Percentiles rank a stretch among this genome's conserved stretches.
phyloP scores from a whole-genome alignment of 2,113 vertebrate species.

The Isichthys henryi region DNA sequence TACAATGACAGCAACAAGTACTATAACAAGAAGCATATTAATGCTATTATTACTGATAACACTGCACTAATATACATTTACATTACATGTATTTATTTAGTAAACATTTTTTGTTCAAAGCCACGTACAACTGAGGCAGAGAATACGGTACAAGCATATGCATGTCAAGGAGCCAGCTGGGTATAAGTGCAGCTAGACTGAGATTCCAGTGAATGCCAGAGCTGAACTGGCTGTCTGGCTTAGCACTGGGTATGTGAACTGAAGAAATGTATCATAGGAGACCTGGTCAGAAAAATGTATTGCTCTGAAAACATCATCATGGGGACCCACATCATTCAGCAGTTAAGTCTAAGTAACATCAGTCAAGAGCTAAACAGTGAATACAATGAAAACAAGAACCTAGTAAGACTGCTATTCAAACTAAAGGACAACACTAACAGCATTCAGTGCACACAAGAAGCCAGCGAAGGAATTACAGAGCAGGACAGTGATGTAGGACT shows the following conservation, averaged over 20 bases:
- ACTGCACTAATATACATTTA: not conserved
- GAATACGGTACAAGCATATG: not conserved
- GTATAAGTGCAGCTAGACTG: not conserved
- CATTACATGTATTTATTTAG: not conserved
- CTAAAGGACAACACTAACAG: not conserved
- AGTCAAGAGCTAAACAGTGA: not conserved
- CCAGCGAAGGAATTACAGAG: not conserved
- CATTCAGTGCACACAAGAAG: not conserved
- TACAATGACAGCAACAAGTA: not conserved
- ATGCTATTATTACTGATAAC: not conserved
- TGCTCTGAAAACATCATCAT: not conserved
- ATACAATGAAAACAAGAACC: not conserved
- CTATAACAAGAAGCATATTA: not conserved
- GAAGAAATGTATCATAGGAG: not conserved
- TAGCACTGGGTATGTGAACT: not conserved
- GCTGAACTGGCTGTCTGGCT: not conserved
- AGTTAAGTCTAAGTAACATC: not conserved
- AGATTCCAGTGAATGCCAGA: not conserved
- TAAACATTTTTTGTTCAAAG: not conserved
- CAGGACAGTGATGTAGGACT: not conserved
- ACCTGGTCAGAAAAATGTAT: not conserved
- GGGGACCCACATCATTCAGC: not conserved
- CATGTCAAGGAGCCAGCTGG: not conserved
- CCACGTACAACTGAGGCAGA: not conserved
- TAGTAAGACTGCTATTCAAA: not conserved